Evolutionary conservation across 2,888 invertebrate species (phyloP).

Genomic region (Drosophila affinis): DNA sequence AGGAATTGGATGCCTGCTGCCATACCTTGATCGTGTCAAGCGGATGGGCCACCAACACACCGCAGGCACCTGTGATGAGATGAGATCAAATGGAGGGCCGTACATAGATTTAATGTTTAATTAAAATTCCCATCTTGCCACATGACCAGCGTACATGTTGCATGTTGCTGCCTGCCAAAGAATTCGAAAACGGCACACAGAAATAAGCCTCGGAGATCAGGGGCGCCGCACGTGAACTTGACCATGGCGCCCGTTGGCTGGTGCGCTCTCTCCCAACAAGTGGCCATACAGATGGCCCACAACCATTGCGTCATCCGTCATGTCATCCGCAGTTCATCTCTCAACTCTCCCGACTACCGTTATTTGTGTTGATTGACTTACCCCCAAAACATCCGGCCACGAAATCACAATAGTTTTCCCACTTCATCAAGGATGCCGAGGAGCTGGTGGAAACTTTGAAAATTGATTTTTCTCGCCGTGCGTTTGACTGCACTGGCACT

Average conservation of each 20-base stretch:
- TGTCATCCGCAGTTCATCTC: background rate
- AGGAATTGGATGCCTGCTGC: conserved; percentile 85
- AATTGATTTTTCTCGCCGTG: conserved; percentile 62
- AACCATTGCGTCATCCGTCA: conserved; percentile 63
- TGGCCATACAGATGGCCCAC: conserved; percentile 39
- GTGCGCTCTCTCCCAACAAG: conserved; percentile 48
- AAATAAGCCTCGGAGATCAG: conserved; percentile 29
- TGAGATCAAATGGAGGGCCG: conserved; percentile 1
- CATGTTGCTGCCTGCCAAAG: conserved; percentile 37
- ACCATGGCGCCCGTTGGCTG: conserved; percentile 56
- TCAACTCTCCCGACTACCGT: background rate
- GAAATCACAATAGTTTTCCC: conserved; percentile 84
- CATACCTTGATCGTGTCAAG: conserved; percentile 89
- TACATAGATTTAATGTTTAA: conserved; percentile 13
- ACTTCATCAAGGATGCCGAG: conserved; percentile 70
- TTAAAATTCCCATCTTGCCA: conserved; percentile 24
- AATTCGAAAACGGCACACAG: conserved; percentile 25
- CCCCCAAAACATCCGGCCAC: conserved; percentile 86
- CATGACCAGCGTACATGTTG: conserved; percentile 15
- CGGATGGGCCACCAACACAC: conserved; percentile 88
- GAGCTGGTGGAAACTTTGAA: conserved; percentile 4
- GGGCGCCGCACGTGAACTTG: conserved; percentile 73
- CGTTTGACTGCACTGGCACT: conserved; percentile 64
- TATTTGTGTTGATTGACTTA: conserved; percentile 73
- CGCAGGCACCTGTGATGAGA: conserved; percentile 85